A percentile compares a stretch with the other conserved stretches of the same genome.
phyloP scores from a whole-genome alignment of 2,888 invertebrate species.

The Eupithecia subumbrata region DNA sequence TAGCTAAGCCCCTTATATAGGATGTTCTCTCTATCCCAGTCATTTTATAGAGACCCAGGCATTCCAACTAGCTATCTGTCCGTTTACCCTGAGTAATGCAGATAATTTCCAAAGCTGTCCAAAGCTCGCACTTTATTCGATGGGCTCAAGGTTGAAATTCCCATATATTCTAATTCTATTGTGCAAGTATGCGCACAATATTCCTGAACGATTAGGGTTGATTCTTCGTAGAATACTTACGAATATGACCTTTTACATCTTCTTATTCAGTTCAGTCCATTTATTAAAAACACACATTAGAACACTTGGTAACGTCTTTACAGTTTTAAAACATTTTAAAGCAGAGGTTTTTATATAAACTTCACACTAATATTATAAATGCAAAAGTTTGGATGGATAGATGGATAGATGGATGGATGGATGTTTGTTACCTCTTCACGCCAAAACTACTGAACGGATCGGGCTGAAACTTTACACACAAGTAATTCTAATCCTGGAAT shows the following conservation, averaged over 20 bases:
- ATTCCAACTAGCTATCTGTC: constrained; percentile 43
- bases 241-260: not conserved
- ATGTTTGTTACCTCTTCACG: too few species aligned
- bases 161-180: constrained; percentile 41
- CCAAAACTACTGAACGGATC: too few species aligned
- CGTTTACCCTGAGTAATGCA: constrained; percentile 44
- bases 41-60: constrained; percentile 47
- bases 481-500: too few species aligned
- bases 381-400: too few species aligned
- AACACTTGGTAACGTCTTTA: too few species aligned
- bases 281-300: too few species aligned
- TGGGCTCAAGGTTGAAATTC: constrained; percentile 40
- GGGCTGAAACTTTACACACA: too few species aligned
- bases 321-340: too few species aligned
- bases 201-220: constrained; percentile 26
- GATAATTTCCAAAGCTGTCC: constrained; percentile 38
- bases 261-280: too few species aligned
- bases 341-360: too few species aligned
- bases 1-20: not conserved
- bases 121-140: constrained; percentile 37
- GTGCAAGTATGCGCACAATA: constrained; percentile 37
- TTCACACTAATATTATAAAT: too few species aligned
- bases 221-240: not conserved
- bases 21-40: constrained; percentile 27
- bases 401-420: too few species aligned